A percentile compares a stretch with the other conserved stretches of the same genome.
Conservation (phyloP, 1,140 invertebrate genomes). For the Pristionchus pacificus region DNA sequence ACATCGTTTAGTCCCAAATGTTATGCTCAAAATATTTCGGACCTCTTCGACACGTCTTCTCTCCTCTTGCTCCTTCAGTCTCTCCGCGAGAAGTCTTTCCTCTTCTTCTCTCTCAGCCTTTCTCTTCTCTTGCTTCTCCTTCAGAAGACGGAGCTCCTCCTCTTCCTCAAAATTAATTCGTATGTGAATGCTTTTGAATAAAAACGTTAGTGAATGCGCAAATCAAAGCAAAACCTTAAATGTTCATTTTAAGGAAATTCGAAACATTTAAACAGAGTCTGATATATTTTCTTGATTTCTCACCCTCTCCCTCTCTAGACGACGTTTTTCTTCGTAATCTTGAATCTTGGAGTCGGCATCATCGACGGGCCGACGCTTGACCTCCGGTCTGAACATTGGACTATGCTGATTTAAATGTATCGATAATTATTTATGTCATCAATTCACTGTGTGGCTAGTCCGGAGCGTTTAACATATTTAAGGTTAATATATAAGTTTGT, state of each 20-base stretch:
- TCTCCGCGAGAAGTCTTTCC: constrained; percentile 37
- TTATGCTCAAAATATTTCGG: constrained; percentile 6
- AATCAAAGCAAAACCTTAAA: too few species aligned
- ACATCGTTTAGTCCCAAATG: neutral
- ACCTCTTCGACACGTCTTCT: constrained; percentile 30
- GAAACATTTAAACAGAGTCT: too few species aligned
- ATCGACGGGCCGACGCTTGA: constrained; percentile 52
- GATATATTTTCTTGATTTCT: too few species aligned
- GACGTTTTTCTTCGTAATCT: constrained; percentile 51
- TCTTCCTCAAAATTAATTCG: constrained; percentile 33
- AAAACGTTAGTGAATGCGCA: too few species aligned
- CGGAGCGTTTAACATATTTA: neutral
- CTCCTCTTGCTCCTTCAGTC: constrained; percentile 32
- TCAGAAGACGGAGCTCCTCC: constrained; percentile 37
- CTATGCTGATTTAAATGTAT: neutral
- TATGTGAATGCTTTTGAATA: too few species aligned
- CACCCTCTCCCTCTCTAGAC: constrained; percentile 42
- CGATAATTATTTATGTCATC: neutral
- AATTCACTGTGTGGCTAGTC: neutral
- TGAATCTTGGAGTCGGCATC: constrained; percentile 55
- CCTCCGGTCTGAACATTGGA: constrained; percentile 22
- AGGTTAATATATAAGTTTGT: too few species aligned
- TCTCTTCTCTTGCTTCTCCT: constrained; percentile 41
- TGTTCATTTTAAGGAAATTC: neutral
- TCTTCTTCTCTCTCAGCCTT: constrained; percentile 39